Conservation (phyloP, 2,888 invertebrate species). For the Nysson spinosus region DNA sequence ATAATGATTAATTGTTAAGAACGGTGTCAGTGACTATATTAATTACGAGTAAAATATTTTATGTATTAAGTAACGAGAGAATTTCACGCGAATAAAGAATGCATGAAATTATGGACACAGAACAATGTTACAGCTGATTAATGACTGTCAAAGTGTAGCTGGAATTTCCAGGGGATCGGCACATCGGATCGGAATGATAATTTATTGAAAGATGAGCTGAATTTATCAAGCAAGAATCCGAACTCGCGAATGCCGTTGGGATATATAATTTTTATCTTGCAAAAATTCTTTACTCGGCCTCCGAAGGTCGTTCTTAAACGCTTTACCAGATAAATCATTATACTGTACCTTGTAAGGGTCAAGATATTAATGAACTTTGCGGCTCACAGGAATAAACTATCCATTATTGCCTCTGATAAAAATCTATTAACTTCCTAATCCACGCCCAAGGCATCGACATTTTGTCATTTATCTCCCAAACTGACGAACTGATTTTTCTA, state of each 20-base stretch:
- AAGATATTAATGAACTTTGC: neutral
- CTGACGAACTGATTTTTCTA: neutral
- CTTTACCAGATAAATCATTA: constrained; percentile 53
- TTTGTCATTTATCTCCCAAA: constrained; percentile 14
- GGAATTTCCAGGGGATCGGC: constrained; percentile 34
- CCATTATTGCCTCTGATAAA: constrained; percentile 6
- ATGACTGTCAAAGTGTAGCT: constrained; percentile 27
- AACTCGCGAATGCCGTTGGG: constrained; percentile 11
- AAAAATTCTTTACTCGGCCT: constrained; percentile 45
- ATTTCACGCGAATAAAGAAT: constrained; percentile 14
- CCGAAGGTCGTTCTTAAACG: constrained; percentile 59
- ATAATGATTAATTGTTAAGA: constrained; percentile 9
- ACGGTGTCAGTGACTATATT: constrained; percentile 20
- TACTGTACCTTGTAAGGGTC: constrained; percentile 3
- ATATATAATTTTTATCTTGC: constrained; percentile 34
- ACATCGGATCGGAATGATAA: constrained; percentile 23
- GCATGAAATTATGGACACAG: constrained; percentile 4
- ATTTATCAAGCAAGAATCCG: constrained; percentile 34
- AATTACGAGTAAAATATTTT: constrained; percentile 15
- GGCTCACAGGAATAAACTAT: constrained; percentile 11
- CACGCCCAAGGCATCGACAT: constrained; percentile 8
- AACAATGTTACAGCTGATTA: constrained; percentile 52
- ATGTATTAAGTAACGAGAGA: constrained; percentile 4
- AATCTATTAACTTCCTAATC: neutral
- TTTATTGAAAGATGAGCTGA: constrained; percentile 35